Conservation (phyloP, 2,113 vertebrate species). For the Melanocharis versteri region DNA sequence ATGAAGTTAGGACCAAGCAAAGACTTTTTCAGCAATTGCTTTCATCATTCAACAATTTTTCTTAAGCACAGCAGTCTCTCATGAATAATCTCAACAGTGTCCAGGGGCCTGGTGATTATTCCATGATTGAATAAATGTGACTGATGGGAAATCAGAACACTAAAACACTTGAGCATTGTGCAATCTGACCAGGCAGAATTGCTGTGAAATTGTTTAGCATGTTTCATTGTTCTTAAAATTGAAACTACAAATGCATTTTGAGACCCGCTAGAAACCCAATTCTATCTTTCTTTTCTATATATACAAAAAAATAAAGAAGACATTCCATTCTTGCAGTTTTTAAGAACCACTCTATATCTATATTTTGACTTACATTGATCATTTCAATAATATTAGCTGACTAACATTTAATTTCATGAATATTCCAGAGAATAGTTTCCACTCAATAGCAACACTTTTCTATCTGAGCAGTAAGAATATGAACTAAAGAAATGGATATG, state of each 20-base stretch:
- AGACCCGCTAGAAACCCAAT: neutral
- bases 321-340: neutral
- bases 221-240: conserved; percentile 8
- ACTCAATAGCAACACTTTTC: neutral
- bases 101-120: neutral
- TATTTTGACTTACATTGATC: neutral
- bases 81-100: conserved; percentile 13
- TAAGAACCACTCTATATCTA: neutral
- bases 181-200: neutral
- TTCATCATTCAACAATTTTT: conserved; percentile 17
- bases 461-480: neutral
- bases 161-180: neutral
- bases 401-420: neutral
- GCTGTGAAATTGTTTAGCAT: conserved; percentile 6
- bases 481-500: neutral
- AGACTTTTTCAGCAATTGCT: neutral
- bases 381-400: neutral
- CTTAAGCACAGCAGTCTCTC: neutral
- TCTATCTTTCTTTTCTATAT: neutral
- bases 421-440: neutral
- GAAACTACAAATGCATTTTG: neutral
- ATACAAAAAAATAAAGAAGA: neutral
- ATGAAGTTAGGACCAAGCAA: neutral
- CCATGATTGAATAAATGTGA: conserved; percentile 4
- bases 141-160: conserved; percentile 23